phyloP scores from a whole-genome alignment of 1,140 invertebrate genomes.

The Tetramorium alpestre region DNA sequence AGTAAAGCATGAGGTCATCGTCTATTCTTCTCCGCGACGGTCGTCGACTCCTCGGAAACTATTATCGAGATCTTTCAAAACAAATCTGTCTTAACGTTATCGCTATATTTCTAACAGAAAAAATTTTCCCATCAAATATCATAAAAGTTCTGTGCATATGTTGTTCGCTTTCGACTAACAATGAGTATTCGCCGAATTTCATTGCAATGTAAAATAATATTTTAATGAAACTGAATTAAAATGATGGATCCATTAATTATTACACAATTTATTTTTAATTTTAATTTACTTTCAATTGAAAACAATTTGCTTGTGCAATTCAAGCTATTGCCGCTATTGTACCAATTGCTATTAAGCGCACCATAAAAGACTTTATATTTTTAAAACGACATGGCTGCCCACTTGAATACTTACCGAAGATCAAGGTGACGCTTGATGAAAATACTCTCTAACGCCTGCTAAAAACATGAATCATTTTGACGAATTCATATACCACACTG shows the following conservation, averaged over 20 bases:
- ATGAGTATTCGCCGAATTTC: neutral
- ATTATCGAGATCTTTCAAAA: slow-evolving; percentile 48
- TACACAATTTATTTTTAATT: neutral
- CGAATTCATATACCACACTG: neutral
- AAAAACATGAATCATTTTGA: neutral
- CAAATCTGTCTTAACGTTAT: slow-evolving; percentile 18
- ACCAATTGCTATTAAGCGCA: neutral
- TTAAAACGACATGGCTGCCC: neutral
- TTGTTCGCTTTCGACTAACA: neutral
- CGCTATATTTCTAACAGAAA: slow-evolving; percentile 5
- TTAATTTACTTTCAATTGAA: neutral
- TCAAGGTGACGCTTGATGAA: neutral
- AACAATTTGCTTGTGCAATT: neutral
- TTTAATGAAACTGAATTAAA: neutral
- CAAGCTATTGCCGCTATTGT: too few species aligned
- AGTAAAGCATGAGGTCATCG: slow-evolving; percentile 80
- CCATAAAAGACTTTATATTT: neutral
- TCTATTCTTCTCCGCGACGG: slow-evolving; percentile 76
- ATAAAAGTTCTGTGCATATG: neutral
- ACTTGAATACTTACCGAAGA: slow-evolving; percentile 13
- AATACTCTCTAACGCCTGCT: neutral
- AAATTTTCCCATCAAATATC: neutral
- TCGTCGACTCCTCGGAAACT: slow-evolving; percentile 77
- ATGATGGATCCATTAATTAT: neutral
- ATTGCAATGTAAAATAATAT: neutral